Percentiles rank a stretch among this genome's conserved stretches.
Conservation (phyloP, 2,797 vertebrate genomes). For the Rhynchonycteris naso region DNA sequence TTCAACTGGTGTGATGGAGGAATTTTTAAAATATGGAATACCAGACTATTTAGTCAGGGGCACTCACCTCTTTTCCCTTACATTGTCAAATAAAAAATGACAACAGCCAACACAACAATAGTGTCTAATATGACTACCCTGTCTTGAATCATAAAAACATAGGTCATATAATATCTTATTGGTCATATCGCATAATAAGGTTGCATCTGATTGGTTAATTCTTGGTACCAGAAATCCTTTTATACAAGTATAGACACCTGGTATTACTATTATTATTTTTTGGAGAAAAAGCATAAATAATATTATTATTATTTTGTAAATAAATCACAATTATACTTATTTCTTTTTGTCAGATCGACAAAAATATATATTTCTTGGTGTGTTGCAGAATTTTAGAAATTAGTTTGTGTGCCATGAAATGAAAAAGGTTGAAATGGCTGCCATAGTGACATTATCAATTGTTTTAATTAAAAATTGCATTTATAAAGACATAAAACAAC, state of each 20-base stretch:
- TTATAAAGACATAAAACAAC: not conserved
- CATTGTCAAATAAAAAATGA: not conserved
- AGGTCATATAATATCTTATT: not conserved
- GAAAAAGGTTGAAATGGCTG: not conserved
- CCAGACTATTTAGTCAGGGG: not conserved
- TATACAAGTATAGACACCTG: not conserved
- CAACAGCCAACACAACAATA: not conserved
- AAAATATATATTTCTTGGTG: not conserved
- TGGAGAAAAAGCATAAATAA: not conserved
- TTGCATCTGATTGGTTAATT: not conserved
- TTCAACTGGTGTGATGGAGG: not conserved
- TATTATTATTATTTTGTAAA: not conserved
- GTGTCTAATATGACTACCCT: not conserved
- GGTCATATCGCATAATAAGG: not conserved
- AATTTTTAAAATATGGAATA: not conserved
- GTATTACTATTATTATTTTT: no score
- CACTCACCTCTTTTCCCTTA: not conserved
- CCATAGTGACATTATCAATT: not conserved
- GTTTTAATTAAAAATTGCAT: not conserved
- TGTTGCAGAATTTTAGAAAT: not conserved
- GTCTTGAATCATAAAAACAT: not conserved
- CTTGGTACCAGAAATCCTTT: not conserved
- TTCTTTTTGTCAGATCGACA: not conserved
- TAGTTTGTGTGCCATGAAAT: not conserved
- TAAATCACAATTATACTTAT: not conserved